These are phyloP conservation scores for Apocrypta bakeri DNA, from an alignment of 1,140 invertebrate genomes.

Conservation along the genomic window DNA sequence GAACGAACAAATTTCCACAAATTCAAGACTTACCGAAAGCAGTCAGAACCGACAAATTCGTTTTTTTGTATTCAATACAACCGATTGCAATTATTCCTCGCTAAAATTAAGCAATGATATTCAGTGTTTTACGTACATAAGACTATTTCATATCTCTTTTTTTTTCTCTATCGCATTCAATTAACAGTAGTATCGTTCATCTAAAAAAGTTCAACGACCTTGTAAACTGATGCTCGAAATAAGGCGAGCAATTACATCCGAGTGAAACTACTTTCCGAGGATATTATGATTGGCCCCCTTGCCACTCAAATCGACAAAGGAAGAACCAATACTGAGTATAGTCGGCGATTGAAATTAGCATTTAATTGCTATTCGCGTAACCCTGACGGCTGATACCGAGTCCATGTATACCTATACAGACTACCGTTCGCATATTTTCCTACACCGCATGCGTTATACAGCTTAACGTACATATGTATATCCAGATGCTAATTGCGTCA, in stretches of 20 bases:
- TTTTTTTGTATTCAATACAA: too few relatives aligned
- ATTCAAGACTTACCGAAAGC: background rate
- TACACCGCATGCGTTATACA: too few relatives aligned
- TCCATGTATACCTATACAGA: background rate
- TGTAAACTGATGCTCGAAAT: background rate
- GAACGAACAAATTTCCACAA: background rate
- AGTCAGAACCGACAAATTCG: background rate
- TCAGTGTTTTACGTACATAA: too few relatives aligned
- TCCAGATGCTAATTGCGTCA: too few relatives aligned
- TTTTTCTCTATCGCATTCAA: too few relatives aligned
- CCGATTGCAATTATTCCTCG: too few relatives aligned
- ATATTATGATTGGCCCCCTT: background rate
- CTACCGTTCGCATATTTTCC: too few relatives aligned
- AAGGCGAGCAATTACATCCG: background rate
- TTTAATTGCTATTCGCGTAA: conserved; percentile 9
- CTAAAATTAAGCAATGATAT: too few relatives aligned
- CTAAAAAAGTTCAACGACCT: background rate
- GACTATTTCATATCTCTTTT: too few relatives aligned
- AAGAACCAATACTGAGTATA: background rate
- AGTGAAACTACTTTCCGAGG: background rate
- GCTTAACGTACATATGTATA: too few relatives aligned
- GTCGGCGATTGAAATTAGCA: background rate
- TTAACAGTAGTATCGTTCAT: too few relatives aligned
- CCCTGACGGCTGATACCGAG: background rate
- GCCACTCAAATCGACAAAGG: background rate